phyloP scores from a whole-genome alignment of 2,113 vertebrate species.

The Actenoides lindsayi region DNA sequence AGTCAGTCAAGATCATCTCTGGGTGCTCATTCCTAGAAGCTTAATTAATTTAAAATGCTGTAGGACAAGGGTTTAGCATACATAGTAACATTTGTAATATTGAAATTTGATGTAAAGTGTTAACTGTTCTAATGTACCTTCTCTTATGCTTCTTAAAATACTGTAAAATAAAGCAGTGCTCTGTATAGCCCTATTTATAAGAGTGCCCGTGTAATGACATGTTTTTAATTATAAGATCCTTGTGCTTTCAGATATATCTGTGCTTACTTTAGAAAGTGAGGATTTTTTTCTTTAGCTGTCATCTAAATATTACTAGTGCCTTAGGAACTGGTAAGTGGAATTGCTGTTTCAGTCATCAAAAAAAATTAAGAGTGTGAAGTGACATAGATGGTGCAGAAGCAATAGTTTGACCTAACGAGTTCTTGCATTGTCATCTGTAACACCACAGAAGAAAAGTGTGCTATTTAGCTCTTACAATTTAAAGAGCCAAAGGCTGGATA shows the following conservation, averaged over 20 bases:
- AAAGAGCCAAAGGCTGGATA: not conserved
- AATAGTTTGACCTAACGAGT: not conserved
- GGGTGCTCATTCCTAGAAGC: not conserved
- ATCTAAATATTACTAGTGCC: not conserved
- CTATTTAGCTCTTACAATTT: not conserved
- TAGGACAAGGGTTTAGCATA: not conserved
- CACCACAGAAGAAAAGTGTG: not conserved
- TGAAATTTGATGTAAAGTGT: not conserved
- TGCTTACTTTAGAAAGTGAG: not conserved
- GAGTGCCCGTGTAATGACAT: not conserved
- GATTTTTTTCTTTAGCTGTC: not conserved
- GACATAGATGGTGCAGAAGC: not conserved
- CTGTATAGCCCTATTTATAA: not conserved
- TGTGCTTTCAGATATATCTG: not conserved
- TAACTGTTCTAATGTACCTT: not conserved
- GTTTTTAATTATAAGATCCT: not conserved
- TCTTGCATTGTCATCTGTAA: not conserved
- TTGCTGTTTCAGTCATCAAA: not conserved
- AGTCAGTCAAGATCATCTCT: not conserved
- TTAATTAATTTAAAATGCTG: slow-evolving; percentile 5
- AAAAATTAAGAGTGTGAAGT: not conserved
- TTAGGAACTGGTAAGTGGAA: not conserved
- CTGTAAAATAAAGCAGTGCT: not conserved
- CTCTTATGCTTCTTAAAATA: not conserved
- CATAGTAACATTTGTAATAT: not conserved